These are phyloP conservation scores for Euura lappo DNA, from an alignment of 1,140 invertebrate species.

Conservation along the genomic window DNA sequence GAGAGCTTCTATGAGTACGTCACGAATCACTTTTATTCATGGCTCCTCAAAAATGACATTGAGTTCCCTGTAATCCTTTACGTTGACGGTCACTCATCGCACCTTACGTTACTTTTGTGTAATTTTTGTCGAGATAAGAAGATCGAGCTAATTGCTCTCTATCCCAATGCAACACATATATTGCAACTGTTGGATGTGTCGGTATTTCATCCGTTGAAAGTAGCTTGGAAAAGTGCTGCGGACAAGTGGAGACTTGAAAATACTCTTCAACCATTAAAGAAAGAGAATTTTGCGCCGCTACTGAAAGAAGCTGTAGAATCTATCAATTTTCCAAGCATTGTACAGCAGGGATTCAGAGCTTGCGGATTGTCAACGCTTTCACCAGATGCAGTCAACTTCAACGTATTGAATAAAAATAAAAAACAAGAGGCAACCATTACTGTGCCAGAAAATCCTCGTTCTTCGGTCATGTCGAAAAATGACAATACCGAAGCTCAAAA, in stretches of 20 bases:
- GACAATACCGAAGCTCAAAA: too few species aligned
- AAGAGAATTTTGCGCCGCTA: conserved; percentile 30
- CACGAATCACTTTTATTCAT: too few species aligned
- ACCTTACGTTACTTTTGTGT: too few species aligned
- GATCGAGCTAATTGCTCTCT: too few species aligned
- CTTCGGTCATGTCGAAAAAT: too few species aligned
- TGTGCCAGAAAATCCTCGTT: too few species aligned
- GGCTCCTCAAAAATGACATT: too few species aligned
- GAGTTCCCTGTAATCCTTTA: too few species aligned
- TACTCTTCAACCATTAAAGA: conserved; percentile 19
- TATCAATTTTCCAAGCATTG: conserved; percentile 13
- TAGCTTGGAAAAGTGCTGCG: conserved; percentile 31
- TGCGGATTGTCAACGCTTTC: conserved; percentile 32
- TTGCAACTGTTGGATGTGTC: conserved; percentile 30
- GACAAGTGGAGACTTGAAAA: conserved; percentile 28
- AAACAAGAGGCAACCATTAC: conserved; percentile 7
- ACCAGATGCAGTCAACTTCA: conserved; percentile 27
- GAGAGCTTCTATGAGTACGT: too few species aligned
- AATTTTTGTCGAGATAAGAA: too few species aligned
- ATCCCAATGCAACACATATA: too few species aligned
- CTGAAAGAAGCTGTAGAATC: conserved; percentile 22
- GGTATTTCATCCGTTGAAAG: conserved; percentile 39
- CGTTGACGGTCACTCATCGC: too few species aligned
- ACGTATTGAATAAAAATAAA: conserved; percentile 20
- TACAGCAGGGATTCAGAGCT: conserved; percentile 31